Percentiles rank a stretch among this genome's conserved stretches.
Evolutionary conservation across 64 coral and sea anemone species (phyloP).

Genomic region (Acropora tenuis): DNA sequence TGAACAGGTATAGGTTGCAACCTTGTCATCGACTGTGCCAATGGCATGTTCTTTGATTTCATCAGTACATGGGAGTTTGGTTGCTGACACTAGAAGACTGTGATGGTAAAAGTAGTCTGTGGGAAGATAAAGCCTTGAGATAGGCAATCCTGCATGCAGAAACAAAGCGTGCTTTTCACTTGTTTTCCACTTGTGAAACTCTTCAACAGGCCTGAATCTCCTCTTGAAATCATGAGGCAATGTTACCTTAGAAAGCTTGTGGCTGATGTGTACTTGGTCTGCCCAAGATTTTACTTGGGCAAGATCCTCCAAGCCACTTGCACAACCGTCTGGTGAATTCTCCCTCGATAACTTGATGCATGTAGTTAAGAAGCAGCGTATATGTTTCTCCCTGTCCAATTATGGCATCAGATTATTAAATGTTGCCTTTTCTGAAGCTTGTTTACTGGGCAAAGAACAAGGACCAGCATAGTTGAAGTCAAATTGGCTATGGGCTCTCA

Average conservation of each 20-base stretch:
- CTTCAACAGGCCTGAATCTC: constrained; percentile 36
- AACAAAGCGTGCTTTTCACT: constrained; percentile 76
- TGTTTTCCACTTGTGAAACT: constrained; percentile 80
- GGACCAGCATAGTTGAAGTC: too few relatives aligned
- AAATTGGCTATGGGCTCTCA: too few relatives aligned
- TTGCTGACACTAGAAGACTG: constrained; percentile 64
- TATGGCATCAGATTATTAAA: too few relatives aligned
- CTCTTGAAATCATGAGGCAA: constrained; percentile 23
- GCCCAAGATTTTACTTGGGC: background rate
- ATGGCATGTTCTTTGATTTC: constrained; percentile 60
- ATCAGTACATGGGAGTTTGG: constrained; percentile 46
- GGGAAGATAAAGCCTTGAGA: constrained; percentile 27
- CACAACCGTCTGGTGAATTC: constrained; percentile 70
- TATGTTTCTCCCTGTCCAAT: background rate
- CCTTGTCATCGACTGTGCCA: constrained; percentile 61
- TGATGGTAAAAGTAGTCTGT: constrained; percentile 71
- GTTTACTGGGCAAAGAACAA: too few relatives aligned
- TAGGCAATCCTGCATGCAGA: constrained; percentile 61
- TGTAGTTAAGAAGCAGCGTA: constrained; percentile 74
- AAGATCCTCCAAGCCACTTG: constrained; percentile 52
- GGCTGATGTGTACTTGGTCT: constrained; percentile 38
- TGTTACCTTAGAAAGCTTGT: constrained; percentile 1
- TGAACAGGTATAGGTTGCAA: constrained; percentile 40
- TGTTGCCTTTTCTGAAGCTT: too few relatives aligned
- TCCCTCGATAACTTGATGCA: constrained; percentile 80